Evolutionary conservation across 2,888 invertebrate genomes (phyloP).

Genomic region (Furcula furcula): DNA sequence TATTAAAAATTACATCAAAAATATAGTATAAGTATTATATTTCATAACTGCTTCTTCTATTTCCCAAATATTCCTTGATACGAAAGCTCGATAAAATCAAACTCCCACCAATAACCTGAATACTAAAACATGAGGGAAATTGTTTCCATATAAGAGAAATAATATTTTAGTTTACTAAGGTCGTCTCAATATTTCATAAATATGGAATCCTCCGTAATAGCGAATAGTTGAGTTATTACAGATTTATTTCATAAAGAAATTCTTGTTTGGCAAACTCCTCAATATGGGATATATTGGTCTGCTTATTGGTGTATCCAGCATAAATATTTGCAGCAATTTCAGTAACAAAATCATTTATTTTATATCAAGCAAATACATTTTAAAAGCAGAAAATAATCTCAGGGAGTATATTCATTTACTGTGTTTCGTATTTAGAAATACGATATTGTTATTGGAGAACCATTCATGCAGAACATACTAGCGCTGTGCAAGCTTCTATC

Average conservation of each 20-base stretch:
- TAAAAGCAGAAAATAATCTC: too few relatives aligned
- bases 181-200: conserved; percentile 22
- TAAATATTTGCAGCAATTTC: conserved; percentile 4
- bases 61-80: too few relatives aligned
- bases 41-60: too few relatives aligned
- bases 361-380: too few relatives aligned
- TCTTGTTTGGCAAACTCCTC: conserved; percentile 21
- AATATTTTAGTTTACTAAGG: conserved; percentile 17
- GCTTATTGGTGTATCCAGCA: background rate
- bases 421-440: too few relatives aligned
- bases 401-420: too few relatives aligned
- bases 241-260: conserved; percentile 25
- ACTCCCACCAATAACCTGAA: background rate
- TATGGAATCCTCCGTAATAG: conserved; percentile 26
- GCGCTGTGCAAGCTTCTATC: background rate
- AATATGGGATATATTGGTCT: conserved; percentile 19
- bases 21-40: too few relatives aligned
- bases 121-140: conserved; percentile 5
- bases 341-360: background rate
- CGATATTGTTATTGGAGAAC: too few relatives aligned
- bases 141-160: conserved; percentile 16
- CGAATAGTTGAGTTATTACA: conserved; percentile 28
- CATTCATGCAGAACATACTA: background rate
- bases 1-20: too few relatives aligned
- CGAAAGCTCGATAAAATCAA: conserved; percentile 11